Evolutionary conservation across 2,797 vertebrate genomes (phyloP).

Genomic region (Furcifer pardalis): DNA sequence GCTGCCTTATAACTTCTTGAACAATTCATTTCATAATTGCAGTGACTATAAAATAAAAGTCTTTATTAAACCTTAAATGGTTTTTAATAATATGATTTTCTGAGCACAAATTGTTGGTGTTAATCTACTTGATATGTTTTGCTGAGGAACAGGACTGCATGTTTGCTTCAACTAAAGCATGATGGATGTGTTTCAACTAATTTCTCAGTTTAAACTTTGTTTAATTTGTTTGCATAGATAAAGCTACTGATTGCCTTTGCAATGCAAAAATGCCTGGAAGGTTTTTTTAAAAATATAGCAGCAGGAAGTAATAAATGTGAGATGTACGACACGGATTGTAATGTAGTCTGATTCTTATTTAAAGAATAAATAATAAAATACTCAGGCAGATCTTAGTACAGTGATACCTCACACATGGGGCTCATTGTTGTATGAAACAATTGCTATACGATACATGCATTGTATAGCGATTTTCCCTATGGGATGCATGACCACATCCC

Average conservation of each 20-base stretch:
- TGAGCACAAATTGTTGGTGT: constrained; percentile 55
- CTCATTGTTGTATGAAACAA: too few species aligned
- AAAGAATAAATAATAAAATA: too few species aligned
- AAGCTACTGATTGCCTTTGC: constrained; percentile 61
- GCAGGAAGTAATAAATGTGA: not conserved
- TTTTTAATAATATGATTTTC: constrained; percentile 61
- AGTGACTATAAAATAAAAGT: constrained; percentile 55
- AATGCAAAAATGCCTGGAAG: constrained; percentile 53
- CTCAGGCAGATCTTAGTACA: too few species aligned
- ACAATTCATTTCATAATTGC: constrained; percentile 56
- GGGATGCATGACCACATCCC: too few species aligned
- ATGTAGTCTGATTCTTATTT: not conserved
- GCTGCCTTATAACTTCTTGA: constrained; percentile 29
- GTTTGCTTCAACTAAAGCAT: constrained; percentile 56
- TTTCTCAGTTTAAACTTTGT: constrained; percentile 49
- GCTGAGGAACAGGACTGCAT: constrained; percentile 30
- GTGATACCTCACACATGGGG: too few species aligned
- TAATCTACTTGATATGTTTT: constrained; percentile 56
- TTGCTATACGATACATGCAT: too few species aligned
- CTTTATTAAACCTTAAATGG: constrained; percentile 54
- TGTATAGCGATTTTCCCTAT: too few species aligned
- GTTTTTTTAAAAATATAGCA: constrained; percentile 28
- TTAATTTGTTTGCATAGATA: constrained; percentile 56
- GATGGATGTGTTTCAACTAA: constrained; percentile 43
- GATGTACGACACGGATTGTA: not conserved